phyloP scores from a whole-genome alignment of 2,113 vertebrate genomes.

The Pelecanoides urinatrix region DNA sequence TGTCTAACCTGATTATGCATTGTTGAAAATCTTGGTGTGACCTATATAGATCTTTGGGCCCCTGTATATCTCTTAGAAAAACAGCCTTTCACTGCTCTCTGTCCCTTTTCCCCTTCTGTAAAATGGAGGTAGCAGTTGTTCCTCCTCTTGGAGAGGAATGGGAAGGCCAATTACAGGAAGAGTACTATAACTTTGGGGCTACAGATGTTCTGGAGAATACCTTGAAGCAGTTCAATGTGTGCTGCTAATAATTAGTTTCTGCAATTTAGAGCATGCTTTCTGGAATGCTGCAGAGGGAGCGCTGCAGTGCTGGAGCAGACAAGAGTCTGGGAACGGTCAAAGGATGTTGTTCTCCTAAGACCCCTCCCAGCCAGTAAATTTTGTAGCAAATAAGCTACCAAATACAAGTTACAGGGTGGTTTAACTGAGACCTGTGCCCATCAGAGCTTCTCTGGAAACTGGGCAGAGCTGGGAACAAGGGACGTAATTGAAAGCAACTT shows the following conservation, averaged over 20 bases:
- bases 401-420: not conserved
- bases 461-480: constrained; percentile 7
- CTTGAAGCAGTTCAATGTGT: not conserved
- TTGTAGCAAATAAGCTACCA: not conserved
- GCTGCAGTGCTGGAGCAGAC: rapidly evolving
- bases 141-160: not conserved
- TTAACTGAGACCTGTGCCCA: not conserved
- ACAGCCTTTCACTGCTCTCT: not conserved
- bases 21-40: not conserved
- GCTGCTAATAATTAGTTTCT: not conserved
- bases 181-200: not conserved
- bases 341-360: not conserved
- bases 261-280: not conserved
- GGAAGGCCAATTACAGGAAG: not conserved
- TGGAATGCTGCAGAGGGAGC: rapidly evolving
- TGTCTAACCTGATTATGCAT: not conserved
- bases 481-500: not conserved
- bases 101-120: not conserved
- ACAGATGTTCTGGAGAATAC: not conserved
- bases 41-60: not conserved
- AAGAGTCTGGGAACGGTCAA: not conserved
- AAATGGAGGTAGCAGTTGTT: not conserved
- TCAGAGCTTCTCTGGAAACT: not conserved
- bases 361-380: not conserved
- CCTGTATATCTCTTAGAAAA: not conserved